Evolutionary conservation across 1,140 invertebrate genomes (phyloP).

Genomic region (Tachypleus tridentatus): DNA sequence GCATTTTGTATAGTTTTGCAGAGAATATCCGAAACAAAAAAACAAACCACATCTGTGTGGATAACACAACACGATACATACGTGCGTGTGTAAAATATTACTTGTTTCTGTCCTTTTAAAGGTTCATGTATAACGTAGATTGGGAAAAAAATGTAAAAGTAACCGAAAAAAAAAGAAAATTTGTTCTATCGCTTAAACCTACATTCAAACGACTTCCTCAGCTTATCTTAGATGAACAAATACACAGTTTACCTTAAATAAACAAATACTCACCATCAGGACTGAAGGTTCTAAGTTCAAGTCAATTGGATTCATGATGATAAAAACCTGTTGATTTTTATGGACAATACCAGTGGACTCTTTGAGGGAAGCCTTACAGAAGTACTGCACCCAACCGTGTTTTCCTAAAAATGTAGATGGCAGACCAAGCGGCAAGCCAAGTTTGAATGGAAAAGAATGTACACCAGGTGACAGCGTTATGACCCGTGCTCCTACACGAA

Average conservation of each 20-base stretch:
- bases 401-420: constrained; percentile 88
- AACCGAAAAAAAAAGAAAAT: too few relatives aligned
- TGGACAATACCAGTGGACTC: constrained; percentile 81
- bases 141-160: too few relatives aligned
- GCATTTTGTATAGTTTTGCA: too few relatives aligned
- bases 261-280: constrained; percentile 54
- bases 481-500: constrained; percentile 8
- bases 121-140: too few relatives aligned
- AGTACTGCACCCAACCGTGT: constrained; percentile 92
- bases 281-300: constrained; percentile 79
- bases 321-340: constrained; percentile 93
- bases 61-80: too few relatives aligned
- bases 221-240: not conserved
- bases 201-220: too few relatives aligned
- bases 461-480: constrained; percentile 74
- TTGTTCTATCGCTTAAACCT: too few relatives aligned
- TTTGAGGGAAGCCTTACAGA: constrained; percentile 75
- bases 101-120: too few relatives aligned
- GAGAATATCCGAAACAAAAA: too few relatives aligned
- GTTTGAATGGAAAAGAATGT: constrained; percentile 88
- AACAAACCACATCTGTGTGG: too few relatives aligned
- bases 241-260: constrained; percentile 27
- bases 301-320: constrained; percentile 92
- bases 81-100: too few relatives aligned
- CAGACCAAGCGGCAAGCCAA: constrained; percentile 74